Conservation (phyloP, 2,888 invertebrate genomes). For the Caenorhabditis sp. region DNA sequence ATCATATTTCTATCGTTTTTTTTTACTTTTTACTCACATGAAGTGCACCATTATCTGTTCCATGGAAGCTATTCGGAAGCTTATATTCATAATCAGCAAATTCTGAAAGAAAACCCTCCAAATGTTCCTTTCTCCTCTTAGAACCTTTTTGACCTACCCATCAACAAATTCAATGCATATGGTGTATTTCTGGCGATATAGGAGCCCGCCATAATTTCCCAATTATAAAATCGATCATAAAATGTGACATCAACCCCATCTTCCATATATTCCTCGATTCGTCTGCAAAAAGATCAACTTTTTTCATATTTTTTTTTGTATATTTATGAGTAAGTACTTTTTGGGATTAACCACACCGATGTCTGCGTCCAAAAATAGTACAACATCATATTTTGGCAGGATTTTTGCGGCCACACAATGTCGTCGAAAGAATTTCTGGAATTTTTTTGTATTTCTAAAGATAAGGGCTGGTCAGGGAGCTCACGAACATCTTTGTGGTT, state of each 20-base stretch:
- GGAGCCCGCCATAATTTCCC: slow-evolving; percentile 38
- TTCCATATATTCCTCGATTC: slow-evolving; percentile 38
- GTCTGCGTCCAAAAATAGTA: slow-evolving; percentile 45
- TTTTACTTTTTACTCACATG: too few relatives aligned
- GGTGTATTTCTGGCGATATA: slow-evolving; percentile 32
- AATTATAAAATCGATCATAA: slow-evolving; percentile 45
- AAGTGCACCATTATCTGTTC: slow-evolving; percentile 42
- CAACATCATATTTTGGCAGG: slow-evolving; percentile 24
- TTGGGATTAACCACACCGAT: slow-evolving; percentile 43
- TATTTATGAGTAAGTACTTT: slow-evolving; percentile 2
- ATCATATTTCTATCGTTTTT: too few relatives aligned
- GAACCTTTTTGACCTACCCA: too few relatives aligned
- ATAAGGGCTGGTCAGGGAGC: too few relatives aligned
- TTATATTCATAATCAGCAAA: slow-evolving; percentile 40
- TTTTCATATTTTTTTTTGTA: neutral
- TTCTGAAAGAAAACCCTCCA: slow-evolving; percentile 8
- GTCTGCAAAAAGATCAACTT: slow-evolving; percentile 8
- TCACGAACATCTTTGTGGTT: slow-evolving; percentile 39
- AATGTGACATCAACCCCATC: slow-evolving; percentile 23
- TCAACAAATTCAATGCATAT: slow-evolving; percentile 22
- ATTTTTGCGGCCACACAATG: slow-evolving; percentile 38
- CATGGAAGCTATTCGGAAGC: slow-evolving; percentile 29
- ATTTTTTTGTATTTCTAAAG: neutral
- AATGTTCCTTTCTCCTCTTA: too few relatives aligned
- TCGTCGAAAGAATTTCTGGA: slow-evolving; percentile 37